Conservation (phyloP, 2,888 invertebrate genomes). For the Muschampia staudingeri region DNA sequence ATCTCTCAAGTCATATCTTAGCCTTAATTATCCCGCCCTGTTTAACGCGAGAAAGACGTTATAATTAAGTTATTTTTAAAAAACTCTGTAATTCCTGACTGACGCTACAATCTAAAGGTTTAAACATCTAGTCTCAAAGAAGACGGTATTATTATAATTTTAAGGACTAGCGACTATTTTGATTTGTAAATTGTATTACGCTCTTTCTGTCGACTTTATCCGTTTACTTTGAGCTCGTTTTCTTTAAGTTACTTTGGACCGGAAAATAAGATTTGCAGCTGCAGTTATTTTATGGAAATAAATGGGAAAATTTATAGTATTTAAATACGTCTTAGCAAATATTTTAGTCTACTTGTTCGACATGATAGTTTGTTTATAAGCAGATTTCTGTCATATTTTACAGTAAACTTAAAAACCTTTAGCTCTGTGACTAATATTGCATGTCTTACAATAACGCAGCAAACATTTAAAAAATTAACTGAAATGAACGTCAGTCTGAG, state of each 20-base stretch:
- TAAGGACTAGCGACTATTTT: conserved; percentile 20
- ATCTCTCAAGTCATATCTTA: conserved; percentile 11
- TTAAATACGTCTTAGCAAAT: no score
- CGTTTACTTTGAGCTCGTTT: conserved; percentile 29
- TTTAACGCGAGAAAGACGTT: conserved; percentile 23
- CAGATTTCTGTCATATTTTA: no score
- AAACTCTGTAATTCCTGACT: conserved; percentile 8
- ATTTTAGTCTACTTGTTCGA: no score
- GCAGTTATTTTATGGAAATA: background rate
- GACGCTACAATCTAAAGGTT: conserved; percentile 9
- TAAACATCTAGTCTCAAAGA: conserved; percentile 19
- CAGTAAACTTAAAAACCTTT: no score
- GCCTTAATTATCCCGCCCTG: conserved; percentile 27
- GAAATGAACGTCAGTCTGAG: no score
- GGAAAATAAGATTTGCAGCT: conserved; percentile 29
- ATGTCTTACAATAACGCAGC: no score
- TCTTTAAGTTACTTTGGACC: conserved; percentile 24
- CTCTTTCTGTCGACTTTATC: conserved; percentile 27
- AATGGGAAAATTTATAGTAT: background rate
- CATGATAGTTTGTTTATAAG: no score
- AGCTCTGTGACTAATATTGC: no score
- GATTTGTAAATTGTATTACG: conserved; percentile 40
- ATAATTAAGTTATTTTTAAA: conserved; percentile 35
- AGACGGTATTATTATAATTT: background rate
- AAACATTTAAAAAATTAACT: no score